Evolutionary conservation across 2,888 invertebrate genomes (phyloP).

Genomic region (Leptinotarsa haldemani): DNA sequence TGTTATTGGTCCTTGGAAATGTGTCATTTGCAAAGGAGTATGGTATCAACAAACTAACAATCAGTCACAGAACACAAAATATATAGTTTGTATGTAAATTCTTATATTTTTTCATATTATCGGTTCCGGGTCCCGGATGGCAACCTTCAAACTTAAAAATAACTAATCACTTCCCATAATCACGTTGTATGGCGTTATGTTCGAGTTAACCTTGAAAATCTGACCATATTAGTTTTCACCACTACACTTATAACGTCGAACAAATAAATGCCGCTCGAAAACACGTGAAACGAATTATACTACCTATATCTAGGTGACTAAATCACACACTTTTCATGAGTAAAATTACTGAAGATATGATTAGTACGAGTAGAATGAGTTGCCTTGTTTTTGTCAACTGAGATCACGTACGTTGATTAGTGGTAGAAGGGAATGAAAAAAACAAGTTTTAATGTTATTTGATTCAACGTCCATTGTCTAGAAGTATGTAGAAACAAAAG

Average conservation of each 20-base stretch:
- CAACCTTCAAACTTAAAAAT: constrained; percentile 57
- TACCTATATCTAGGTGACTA: not conserved
- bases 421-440: not conserved
- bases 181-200: constrained; percentile 57
- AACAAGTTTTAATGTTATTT: too few species aligned
- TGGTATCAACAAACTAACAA: not conserved
- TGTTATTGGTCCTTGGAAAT: not conserved
- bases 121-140: constrained; percentile 55
- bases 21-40: not conserved
- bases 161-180: constrained; percentile 59
- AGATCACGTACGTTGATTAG: not conserved
- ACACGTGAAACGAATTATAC: constrained; percentile 11
- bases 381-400: not conserved
- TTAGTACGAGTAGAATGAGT: not conserved
- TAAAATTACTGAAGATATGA: not conserved
- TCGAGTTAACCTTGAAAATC: constrained; percentile 57
- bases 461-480: too few species aligned
- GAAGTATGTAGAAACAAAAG: too few species aligned
- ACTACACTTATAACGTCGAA: constrained; percentile 3
- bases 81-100: constrained; percentile 3
- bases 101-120: constrained; percentile 18
- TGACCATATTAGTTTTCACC: constrained; percentile 50
- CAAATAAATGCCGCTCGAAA: not conserved
- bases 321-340: constrained; percentile 9
- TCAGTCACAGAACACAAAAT: constrained; percentile 9